Evolutionary conservation across 2,888 invertebrate genomes (phyloP), one percentile per base, ranked within the genome.

Genomic region (Drosophila antonietae): DNA sequence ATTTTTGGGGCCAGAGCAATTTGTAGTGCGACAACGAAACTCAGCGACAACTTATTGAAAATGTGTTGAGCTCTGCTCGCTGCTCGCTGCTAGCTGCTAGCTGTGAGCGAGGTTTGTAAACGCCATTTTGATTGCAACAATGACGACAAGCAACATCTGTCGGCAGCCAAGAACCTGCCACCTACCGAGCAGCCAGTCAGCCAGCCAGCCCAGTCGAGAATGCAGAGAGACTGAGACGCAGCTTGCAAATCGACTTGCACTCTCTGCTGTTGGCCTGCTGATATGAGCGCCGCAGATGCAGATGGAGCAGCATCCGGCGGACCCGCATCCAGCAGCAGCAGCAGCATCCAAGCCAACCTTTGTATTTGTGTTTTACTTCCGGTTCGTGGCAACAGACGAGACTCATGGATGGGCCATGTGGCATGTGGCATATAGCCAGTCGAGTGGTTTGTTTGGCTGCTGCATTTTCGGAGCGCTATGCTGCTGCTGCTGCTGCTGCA

Each of bases 251-350:
- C 83, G 64, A 72, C 89, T 68, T 81, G 90, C 90, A 86, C 64
- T 78, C 73, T 65, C 62, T 88, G 89, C 91, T 91, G 91, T 72
- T 89, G 77, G 74, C 91, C 91, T 89, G 91, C 75, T 91, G 79
- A 73, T 68, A 65, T 64, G 85, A 90, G 89, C 91, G 91, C 83
- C 89, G 90, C 83, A 78, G 87, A 89, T 91, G 90, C 91, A 91
- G 90, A 90, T 91, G 91, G 91, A 89, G 88, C 89, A 80, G 75
- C 78, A 70, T 63, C 62, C n/a, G n/a, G n/a, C n/a, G n/a, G n/a
- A n/a, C n/a, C n/a, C 63, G 69, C 78, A 81, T 65, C 83, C 85
- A 76, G 73, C 80, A 78, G 76, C 80, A 69, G 74, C 79, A 83
- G 79, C 83, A 83, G 68, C 86, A 75, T 55, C 72, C 65, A 66